phyloP scores from a whole-genome alignment of 30 jellyfish, hydroid and myxozoan genomes.

The Turritopsis rubra region DNA sequence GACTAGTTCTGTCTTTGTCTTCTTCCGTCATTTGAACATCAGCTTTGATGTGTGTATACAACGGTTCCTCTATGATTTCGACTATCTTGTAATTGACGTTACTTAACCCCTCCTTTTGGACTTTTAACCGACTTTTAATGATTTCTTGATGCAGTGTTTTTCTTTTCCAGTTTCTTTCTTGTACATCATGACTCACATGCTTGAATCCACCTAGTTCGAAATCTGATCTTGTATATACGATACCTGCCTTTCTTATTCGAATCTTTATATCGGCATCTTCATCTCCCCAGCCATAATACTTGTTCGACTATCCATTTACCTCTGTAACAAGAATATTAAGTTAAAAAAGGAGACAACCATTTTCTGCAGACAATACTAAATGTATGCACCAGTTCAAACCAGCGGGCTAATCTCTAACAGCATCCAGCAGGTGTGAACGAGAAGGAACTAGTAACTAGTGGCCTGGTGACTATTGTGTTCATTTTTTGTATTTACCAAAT shows the following conservation, averaged over 20 bases:
- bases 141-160: neutral
- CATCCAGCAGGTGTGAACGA: too few species aligned
- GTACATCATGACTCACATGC: neutral
- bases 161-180: neutral
- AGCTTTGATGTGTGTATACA: too few species aligned
- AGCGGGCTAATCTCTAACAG: too few species aligned
- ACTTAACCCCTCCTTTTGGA: neutral
- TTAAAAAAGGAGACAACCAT: too few species aligned
- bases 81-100: neutral
- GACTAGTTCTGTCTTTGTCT: too few species aligned
- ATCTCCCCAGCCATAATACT: slow-evolving; percentile 1
- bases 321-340: too few species aligned
- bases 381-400: too few species aligned
- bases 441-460: too few species aligned
- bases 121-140: neutral
- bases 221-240: neutral
- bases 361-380: too few species aligned
- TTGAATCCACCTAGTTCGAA: neutral
- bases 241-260: neutral
- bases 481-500: too few species aligned
- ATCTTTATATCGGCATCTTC: neutral
- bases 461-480: too few species aligned
- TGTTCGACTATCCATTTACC: neutral
- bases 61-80: neutral
- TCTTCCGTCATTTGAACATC: too few species aligned